phyloP scores from a whole-genome alignment of 92 coral and sea anemone species.

The Anthopleura xanthogrammica region DNA sequence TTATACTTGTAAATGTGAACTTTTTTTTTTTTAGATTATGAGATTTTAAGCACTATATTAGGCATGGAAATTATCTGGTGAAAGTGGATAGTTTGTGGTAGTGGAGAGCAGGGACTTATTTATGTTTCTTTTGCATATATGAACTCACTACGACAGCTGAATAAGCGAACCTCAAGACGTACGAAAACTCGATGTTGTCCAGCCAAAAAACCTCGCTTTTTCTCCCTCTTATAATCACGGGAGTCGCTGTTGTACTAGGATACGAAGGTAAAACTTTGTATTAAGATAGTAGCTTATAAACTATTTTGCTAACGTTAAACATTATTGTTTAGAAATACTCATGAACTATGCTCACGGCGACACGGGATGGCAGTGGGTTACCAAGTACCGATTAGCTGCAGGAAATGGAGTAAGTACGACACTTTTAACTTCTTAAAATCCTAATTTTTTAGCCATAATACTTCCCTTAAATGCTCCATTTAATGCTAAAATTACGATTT shows the following conservation, averaged over 20 bases:
- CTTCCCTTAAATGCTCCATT: not conserved
- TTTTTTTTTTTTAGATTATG: too few relatives aligned
- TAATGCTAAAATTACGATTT: not conserved
- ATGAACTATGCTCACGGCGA: constrained; percentile 32
- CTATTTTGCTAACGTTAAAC: not conserved
- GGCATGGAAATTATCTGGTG: too few relatives aligned
- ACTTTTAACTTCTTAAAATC: not conserved
- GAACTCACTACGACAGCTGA: not conserved
- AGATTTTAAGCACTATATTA: too few relatives aligned
- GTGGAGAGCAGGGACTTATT: too few relatives aligned
- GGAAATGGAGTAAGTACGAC: constrained; percentile 58
- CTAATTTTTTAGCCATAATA: not conserved
- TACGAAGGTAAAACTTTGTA: not conserved
- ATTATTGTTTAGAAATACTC: constrained; percentile 40
- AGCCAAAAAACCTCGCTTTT: not conserved
- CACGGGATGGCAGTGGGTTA: constrained; percentile 64
- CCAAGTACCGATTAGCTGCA: constrained; percentile 51
- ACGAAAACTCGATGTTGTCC: not conserved
- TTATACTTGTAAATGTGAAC: too few relatives aligned
- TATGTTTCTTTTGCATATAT: not conserved
- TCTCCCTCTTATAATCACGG: not conserved
- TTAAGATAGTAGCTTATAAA: not conserved
- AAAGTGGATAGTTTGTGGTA: too few relatives aligned
- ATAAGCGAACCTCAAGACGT: not conserved
- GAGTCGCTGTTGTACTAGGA: not conserved